Evolutionary conservation across 2,888 invertebrate genomes (phyloP).

Genomic region (Bombylius discolor): DNA sequence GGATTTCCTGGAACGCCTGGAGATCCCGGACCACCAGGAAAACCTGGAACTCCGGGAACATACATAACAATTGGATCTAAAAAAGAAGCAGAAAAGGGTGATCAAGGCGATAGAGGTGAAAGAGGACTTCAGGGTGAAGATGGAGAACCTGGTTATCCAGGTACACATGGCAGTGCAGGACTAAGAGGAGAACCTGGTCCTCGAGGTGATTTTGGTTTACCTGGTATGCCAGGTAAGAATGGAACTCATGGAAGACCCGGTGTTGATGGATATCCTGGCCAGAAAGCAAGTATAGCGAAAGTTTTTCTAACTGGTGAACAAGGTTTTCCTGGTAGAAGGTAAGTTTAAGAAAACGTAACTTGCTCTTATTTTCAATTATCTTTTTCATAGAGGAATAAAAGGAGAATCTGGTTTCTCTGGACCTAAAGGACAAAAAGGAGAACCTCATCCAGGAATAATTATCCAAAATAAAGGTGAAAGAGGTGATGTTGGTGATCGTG

Average conservation of each 20-base stretch:
- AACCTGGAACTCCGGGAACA: constrained; percentile 34
- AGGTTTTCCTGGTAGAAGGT: constrained; percentile 26
- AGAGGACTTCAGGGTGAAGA: constrained; percentile 24
- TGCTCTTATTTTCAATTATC: neutral
- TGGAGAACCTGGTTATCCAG: constrained; percentile 25
- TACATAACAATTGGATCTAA: constrained; percentile 6
- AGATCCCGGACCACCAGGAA: constrained; percentile 19
- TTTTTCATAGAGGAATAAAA: constrained; percentile 31
- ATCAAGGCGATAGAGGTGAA: constrained; percentile 25
- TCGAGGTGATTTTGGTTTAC: constrained; percentile 29
- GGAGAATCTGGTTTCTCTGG: constrained; percentile 36
- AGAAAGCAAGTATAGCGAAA: constrained; percentile 27
- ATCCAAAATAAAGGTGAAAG: constrained; percentile 39
- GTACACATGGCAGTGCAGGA: constrained; percentile 23
- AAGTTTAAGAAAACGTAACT: constrained; percentile 11
- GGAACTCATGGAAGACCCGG: constrained; percentile 35
- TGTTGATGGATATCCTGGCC: constrained; percentile 41
- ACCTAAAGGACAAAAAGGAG: constrained; percentile 45
- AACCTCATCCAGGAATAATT: constrained; percentile 39
- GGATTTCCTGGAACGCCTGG: constrained; percentile 45
- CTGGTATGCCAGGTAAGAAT: constrained; percentile 31
- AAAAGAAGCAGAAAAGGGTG: constrained; percentile 28
- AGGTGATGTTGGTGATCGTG: constrained; percentile 36
- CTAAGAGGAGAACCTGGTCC: constrained; percentile 25
- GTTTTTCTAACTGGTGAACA: constrained; percentile 27